A percentile compares a stretch with the other conserved stretches of the same genome.
Evolutionary conservation across 2,113 vertebrate genomes (phyloP).

Genomic region (Psephotus haematonotus): DNA sequence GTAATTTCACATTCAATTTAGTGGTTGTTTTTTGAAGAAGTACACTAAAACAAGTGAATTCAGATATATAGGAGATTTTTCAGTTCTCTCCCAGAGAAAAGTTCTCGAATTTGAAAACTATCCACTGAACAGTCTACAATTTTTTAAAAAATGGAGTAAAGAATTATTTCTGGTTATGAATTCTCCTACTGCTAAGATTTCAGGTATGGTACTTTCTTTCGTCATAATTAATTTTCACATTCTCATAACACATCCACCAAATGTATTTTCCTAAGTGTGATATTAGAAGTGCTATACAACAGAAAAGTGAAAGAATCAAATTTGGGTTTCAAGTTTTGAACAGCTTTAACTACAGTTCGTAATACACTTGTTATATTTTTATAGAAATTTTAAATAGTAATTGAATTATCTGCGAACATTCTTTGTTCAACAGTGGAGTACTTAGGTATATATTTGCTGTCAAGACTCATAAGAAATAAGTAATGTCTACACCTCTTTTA

Average conservation of each 20-base stretch:
- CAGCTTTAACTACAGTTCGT: neutral
- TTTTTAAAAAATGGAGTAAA: neutral
- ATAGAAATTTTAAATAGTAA: neutral
- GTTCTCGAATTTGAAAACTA: neutral
- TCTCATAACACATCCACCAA: neutral
- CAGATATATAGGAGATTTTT: neutral
- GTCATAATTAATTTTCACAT: neutral
- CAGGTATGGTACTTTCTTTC: neutral
- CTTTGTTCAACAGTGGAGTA: neutral
- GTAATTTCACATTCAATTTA: neutral
- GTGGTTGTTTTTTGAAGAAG: neutral
- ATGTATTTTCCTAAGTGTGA: neutral
- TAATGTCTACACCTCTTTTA: fast-evolving
- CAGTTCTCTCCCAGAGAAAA: neutral
- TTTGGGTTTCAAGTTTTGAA: neutral
- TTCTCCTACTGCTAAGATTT: neutral
- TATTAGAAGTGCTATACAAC: neutral
- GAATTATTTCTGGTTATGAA: neutral
- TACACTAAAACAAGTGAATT: neutral
- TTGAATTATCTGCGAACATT: neutral
- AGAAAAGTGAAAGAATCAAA: neutral
- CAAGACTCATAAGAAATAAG: neutral
- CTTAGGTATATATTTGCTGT: neutral
- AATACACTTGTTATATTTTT: neutral
- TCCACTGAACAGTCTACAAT: fast-evolving